A percentile compares a stretch with the other conserved stretches of the same genome.
Evolutionary conservation across 2,113 vertebrate species (phyloP).

Genomic region (Nestor notabilis): DNA sequence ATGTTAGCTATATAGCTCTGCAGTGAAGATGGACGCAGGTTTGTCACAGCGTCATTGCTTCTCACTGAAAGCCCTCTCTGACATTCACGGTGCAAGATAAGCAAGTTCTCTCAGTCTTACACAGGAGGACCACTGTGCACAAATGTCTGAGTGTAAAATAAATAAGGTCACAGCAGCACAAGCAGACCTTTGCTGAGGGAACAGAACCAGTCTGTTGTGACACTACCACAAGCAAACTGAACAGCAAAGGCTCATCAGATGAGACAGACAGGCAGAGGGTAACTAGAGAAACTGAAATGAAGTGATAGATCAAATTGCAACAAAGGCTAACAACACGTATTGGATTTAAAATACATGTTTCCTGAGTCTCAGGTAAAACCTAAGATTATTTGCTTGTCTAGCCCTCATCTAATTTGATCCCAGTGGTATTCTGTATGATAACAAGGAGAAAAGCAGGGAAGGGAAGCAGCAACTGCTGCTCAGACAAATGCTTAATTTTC

Average conservation of each 20-base stretch:
- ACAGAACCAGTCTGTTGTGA: not conserved
- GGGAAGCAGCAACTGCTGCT: not conserved
- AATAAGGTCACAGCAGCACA: not conserved
- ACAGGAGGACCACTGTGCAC: not conserved
- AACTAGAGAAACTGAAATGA: not conserved
- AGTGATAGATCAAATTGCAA: not conserved
- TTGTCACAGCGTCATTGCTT: accelerated
- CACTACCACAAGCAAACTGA: not conserved
- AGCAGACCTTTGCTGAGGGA: not conserved
- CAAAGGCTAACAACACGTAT: not conserved
- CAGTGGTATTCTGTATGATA: not conserved
- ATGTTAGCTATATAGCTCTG: not conserved
- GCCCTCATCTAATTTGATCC: not conserved
- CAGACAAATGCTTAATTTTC: not conserved
- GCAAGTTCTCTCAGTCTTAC: not conserved
- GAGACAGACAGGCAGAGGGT: not conserved
- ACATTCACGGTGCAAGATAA: not conserved
- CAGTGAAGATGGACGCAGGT: not conserved
- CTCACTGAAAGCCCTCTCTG: not conserved
- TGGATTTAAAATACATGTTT: not conserved
- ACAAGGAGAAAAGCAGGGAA: not conserved
- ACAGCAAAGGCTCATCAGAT: not conserved
- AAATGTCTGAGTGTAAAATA: not conserved
- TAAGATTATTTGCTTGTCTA: not conserved
- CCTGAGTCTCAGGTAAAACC: not conserved